phyloP scores from a whole-genome alignment of 2,797 vertebrate genomes.

The Pseudopleuronectes americanus region DNA sequence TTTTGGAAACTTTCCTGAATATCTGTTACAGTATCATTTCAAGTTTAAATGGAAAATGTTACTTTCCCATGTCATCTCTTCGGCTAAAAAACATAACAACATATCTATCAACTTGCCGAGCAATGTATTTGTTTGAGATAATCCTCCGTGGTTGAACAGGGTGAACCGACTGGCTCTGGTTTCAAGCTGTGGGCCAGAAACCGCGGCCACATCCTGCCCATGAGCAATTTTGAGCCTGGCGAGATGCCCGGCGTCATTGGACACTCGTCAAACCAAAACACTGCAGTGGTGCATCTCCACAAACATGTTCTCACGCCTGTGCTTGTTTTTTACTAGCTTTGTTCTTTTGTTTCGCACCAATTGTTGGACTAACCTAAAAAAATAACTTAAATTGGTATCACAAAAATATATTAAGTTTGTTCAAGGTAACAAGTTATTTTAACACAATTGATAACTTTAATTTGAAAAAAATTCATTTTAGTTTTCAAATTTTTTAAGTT shows the following conservation, averaged over 20 bases:
- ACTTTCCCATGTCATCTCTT: not conserved
- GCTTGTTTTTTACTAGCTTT: not conserved
- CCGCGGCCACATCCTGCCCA: not conserved
- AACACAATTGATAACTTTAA: too few relatives aligned
- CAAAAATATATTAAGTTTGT: too few relatives aligned
- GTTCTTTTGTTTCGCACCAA: too few relatives aligned
- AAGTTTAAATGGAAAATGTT: not conserved
- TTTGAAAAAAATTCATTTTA: too few relatives aligned
- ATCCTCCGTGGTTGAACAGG: not conserved
- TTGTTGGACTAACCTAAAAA: too few relatives aligned
- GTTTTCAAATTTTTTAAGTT: too few relatives aligned
- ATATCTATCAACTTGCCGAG: not conserved
- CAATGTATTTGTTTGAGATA: not conserved
- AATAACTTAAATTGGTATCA: too few relatives aligned
- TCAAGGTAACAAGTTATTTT: too few relatives aligned
- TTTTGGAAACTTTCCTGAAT: too few relatives aligned
- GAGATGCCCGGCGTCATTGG: conserved; percentile 21
- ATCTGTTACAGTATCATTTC: not conserved
- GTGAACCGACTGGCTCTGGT: too few relatives aligned
- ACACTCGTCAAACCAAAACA: not conserved
- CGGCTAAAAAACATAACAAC: not conserved
- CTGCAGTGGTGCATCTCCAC: not conserved
- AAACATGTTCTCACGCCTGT: not conserved
- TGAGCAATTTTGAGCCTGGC: conserved; percentile 45
- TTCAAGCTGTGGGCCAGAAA: too few relatives aligned